Conservation (phyloP, 1,140 invertebrate genomes). For the Penaeus vannamei region DNA sequence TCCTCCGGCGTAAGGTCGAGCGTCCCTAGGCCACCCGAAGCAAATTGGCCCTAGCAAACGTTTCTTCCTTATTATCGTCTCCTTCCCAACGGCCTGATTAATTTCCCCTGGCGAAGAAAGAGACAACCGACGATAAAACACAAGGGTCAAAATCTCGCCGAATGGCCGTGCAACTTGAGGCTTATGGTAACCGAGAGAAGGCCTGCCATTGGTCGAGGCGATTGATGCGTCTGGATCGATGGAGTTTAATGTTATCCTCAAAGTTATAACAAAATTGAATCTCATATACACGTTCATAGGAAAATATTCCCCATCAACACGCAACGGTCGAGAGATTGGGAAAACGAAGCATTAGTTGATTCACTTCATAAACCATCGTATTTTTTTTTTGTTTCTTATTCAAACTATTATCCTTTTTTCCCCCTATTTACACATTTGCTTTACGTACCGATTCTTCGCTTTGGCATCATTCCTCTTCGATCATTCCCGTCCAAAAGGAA, state of each 20-base stretch:
- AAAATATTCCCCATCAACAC: neutral
- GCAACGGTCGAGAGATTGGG: neutral
- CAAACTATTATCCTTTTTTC: too few species aligned
- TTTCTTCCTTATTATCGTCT: constrained; percentile 8
- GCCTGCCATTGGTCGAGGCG: neutral
- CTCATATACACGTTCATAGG: neutral
- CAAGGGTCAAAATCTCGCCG: neutral
- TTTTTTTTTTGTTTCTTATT: too few species aligned
- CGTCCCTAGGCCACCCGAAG: neutral
- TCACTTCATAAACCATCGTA: too few species aligned
- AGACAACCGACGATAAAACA: neutral
- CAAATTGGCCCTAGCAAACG: neutral
- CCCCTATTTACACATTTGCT: too few species aligned
- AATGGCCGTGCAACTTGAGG: neutral
- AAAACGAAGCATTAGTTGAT: too few species aligned
- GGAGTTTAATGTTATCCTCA: constrained; percentile 31
- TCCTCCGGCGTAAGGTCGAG: constrained; percentile 19
- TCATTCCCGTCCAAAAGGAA: too few species aligned
- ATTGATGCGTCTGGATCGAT: constrained; percentile 21
- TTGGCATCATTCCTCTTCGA: too few species aligned
- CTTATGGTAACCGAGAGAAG: neutral
- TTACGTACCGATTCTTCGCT: too few species aligned
- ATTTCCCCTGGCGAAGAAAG: neutral
- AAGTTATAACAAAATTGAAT: constrained; percentile 24
- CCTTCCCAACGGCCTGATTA: constrained; percentile 21